These are phyloP conservation scores for Anadara kagoshimensis DNA, from an alignment of 1,140 invertebrate genomes.

Conservation along the genomic window DNA sequence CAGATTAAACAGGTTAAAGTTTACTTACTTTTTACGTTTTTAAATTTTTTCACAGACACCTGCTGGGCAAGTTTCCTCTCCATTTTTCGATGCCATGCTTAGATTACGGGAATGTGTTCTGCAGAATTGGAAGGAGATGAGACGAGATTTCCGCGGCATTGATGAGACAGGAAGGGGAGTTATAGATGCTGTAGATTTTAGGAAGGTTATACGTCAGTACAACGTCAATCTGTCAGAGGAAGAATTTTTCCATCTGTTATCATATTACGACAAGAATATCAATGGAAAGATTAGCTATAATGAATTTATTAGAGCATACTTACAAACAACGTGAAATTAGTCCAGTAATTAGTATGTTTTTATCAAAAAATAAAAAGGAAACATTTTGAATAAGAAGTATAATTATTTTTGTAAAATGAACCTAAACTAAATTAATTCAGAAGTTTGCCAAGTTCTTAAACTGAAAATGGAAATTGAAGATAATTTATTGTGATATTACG, in stretches of 20 bases:
- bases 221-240: constrained; percentile 68
- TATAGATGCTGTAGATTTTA: constrained; percentile 59
- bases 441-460: too few relatives aligned
- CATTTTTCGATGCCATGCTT: constrained; percentile 57
- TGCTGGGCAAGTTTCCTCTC: constrained; percentile 41
- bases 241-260: constrained; percentile 67
- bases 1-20: background rate
- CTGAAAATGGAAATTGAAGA: too few relatives aligned
- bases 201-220: constrained; percentile 61
- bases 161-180: constrained; percentile 52
- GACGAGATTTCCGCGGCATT: constrained; percentile 54
- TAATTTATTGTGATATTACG: too few relatives aligned
- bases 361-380: too few relatives aligned
- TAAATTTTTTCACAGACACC: constrained; percentile 45
- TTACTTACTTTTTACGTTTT: constrained; percentile 2
- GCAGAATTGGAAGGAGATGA: constrained; percentile 70
- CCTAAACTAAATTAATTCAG: too few relatives aligned
- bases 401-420: too few relatives aligned
- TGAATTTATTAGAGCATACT: constrained; percentile 66
- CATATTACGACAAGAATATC: constrained; percentile 66
- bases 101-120: constrained; percentile 59
- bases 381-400: too few relatives aligned
- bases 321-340: constrained; percentile 41
- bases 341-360: too few relatives aligned
- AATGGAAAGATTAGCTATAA: constrained; percentile 67